These are phyloP conservation scores for Lepus timidus DNA, from an alignment of 2,113 vertebrate genomes.

Conservation along the genomic window DNA sequence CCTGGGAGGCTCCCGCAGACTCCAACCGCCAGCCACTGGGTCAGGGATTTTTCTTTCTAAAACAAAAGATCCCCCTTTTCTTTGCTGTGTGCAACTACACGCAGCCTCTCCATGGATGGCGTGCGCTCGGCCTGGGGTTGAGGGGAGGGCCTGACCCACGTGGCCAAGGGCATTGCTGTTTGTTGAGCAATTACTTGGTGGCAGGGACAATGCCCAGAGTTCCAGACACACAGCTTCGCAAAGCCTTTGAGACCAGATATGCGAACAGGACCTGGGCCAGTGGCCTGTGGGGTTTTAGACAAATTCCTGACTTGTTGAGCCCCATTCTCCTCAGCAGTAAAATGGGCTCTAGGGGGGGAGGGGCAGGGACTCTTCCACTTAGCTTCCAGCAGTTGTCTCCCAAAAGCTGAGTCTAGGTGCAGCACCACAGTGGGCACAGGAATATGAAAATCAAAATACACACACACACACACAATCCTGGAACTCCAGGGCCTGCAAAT, in stretches of 20 bases:
- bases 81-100: constrained; percentile 45
- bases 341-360: background rate
- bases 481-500: background rate
- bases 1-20: constrained; percentile 19
- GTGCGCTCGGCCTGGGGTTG: background rate
- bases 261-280: background rate
- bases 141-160: background rate
- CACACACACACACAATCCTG: background rate
- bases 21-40: background rate
- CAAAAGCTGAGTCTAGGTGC: background rate
- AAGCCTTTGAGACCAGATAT: background rate
- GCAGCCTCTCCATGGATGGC: background rate
- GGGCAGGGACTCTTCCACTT: background rate
- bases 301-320: background rate
- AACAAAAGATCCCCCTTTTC: constrained; percentile 2
- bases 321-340: constrained; percentile 28
- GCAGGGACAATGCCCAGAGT: background rate
- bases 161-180: constrained; percentile 5
- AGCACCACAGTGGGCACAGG: background rate
- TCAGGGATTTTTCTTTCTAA: constrained; percentile 42
- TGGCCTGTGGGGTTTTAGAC: background rate
- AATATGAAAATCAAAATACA: background rate
- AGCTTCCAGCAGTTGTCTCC: constrained; percentile 26
- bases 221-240: background rate
- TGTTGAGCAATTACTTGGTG: constrained; percentile 3